Evolutionary conservation across 2,888 invertebrate genomes (phyloP), one percentile per base, ranked within the genome.

Genomic region (Orthosia gracilis): DNA sequence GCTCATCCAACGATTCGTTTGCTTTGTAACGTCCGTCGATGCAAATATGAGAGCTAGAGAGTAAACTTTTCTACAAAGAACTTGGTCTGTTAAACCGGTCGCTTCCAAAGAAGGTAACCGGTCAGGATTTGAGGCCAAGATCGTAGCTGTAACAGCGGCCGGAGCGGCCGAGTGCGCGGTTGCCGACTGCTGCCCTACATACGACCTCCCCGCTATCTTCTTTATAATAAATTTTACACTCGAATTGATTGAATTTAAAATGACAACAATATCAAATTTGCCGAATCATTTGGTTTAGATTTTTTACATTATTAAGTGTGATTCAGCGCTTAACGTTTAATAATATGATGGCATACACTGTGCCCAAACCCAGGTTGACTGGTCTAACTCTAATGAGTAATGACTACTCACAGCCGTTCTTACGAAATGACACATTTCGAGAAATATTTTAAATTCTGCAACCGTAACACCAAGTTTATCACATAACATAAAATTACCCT

Each of bases 101-200:
- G 90, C 88, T 87, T 82, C 92, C 95, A 93, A 95, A 95, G 94
- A 96, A 93, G 96, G 95, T 88, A 94, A 93, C 95, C 93, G 94
- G 93, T 93, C 92, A 89, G 89, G 89, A 91, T 94, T 93, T 93
- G 94, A 94, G 96, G 95, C 93, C 95, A 94, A 93, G 92, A 92
- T 90, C 92, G 91, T 89, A 88, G 87, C 85, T 86, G 86, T 84
- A 83, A 84, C 81, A 76, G 81, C 82, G 79, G 79, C n/a, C 40
- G 49, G 64, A 61, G 50, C 49, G 78, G 79, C 85, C 63, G 88
- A 87, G 89, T 80, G 83, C 71, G 80, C 82, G 80, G 69, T 78
- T 79, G 78, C 49, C 73, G 76, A 66, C 71, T 89, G 91, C 91
- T 89, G 91, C 91, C 94, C 95, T 94, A 95, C 94, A 91, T 94